These are phyloP conservation scores for Hydropsyche betteni DNA, from an alignment of 2,888 invertebrate species.

Conservation along the genomic window DNA sequence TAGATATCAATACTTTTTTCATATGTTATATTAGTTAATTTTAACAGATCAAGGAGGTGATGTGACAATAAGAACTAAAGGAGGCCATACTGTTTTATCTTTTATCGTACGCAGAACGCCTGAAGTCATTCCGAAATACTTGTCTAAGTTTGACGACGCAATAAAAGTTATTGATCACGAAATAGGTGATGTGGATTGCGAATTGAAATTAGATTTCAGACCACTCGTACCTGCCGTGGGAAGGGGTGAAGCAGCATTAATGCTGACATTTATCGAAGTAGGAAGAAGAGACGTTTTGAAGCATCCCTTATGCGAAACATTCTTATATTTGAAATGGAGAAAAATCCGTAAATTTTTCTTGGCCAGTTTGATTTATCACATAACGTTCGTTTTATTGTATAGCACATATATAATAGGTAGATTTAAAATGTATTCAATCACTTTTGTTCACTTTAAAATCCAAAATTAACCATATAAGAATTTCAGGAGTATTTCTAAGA, in stretches of 20 bases:
- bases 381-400: slow-evolving; percentile 77
- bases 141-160: slow-evolving; percentile 76
- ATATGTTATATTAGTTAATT: slow-evolving; percentile 9
- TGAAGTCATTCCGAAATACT: slow-evolving; percentile 77
- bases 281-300: slow-evolving; percentile 81
- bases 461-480: background rate
- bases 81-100: slow-evolving; percentile 80
- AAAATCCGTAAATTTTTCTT: slow-evolving; percentile 84
- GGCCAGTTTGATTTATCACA: slow-evolving; percentile 79
- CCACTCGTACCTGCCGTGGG: slow-evolving; percentile 70
- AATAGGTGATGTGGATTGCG: slow-evolving; percentile 86
- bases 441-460: background rate
- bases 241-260: slow-evolving; percentile 75
- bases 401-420: slow-evolving; percentile 75
- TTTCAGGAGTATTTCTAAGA: slow-evolving; percentile 65
- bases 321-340: slow-evolving; percentile 84
- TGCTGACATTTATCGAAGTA: slow-evolving; percentile 77
- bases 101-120: slow-evolving; percentile 87
- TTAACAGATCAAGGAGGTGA: slow-evolving; percentile 78
- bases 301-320: slow-evolving; percentile 87
- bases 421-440: too few relatives aligned
- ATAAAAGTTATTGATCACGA: slow-evolving; percentile 85
- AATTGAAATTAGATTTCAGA: slow-evolving; percentile 74
- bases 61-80: slow-evolving; percentile 81
- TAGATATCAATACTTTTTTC: slow-evolving; percentile 5